Base-by-base conservation (phyloP, 1,140 invertebrate genomes). In the Drosophila pectinifera region DNA sequence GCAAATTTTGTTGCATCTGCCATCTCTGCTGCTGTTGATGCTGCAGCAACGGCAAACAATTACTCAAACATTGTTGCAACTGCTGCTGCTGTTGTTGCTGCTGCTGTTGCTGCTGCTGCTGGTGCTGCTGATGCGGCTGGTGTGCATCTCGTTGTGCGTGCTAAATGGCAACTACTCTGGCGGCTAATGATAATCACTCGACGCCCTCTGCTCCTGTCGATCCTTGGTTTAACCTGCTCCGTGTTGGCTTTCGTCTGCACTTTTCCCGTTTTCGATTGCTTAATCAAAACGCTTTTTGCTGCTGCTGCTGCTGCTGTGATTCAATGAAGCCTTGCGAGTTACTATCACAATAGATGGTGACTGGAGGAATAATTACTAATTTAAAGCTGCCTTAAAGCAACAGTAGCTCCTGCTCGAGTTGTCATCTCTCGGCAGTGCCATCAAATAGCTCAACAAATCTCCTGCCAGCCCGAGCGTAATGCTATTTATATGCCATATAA, bases 61-160 rank as follows among this genome's bases (percentile, higher is more conserved):
- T 88, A 88, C 76, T 88, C 80, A 89, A 84, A 89, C 84, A 88
- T 89, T 89, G 83, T 88, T 80, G 80, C 84, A 79, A 57, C 68
- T 80, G 77, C 59, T 61, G 28, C 48, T 67, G 36, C 10, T 36
- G 31, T 34, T 51, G 62, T 22, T 54, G 39, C 8, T 55, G 55
- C 34, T 57, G 59, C 24, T 70, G 59, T 13, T 80, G 55, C 18
- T 59, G 59, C 36, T 36, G 31, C 26, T 51, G 62, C 16, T 54
- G 39, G 6, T 55, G 55, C 34, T 57, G 59, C 24, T 70, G 59
- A n/a, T 80, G 55, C 18, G 56, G 59, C 36, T 56, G 56, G 31
- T 42, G 56, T 42, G 64, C 64, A 46, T 72, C 56, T 76, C 72
- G 72, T 84, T 84, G 84, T 88, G 84, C 83, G 80, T 89, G 84